Percentiles rank a stretch among this genome's conserved stretches.
phyloP scores from a whole-genome alignment of 92 coral and sea anemone species.

The Porites cylindrica region DNA sequence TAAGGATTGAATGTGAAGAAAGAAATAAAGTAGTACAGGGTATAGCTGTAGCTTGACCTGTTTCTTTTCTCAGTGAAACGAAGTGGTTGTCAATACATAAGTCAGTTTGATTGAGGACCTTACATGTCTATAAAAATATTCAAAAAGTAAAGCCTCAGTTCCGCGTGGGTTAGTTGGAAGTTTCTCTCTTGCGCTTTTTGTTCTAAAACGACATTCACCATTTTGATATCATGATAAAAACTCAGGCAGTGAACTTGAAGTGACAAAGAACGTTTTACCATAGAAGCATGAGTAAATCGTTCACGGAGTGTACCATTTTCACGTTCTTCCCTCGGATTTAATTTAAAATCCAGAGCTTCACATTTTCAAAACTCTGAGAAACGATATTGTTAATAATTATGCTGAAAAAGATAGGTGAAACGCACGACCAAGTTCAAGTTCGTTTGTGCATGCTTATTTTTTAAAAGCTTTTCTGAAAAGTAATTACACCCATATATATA shows the following conservation, averaged over 20 bases:
- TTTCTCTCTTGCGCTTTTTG: background rate
- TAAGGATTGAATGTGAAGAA: no score
- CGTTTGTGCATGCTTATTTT: background rate
- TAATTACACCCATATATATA: conserved; percentile 29
- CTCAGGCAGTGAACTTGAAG: background rate
- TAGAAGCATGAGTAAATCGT: background rate
- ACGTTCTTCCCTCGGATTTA: background rate
- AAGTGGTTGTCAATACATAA: background rate
- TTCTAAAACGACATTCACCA: background rate
- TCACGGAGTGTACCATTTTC: background rate
- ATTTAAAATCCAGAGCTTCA: background rate
- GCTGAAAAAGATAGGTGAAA: background rate
- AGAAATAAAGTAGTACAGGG: no score
- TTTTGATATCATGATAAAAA: no score
- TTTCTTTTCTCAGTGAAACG: no score
- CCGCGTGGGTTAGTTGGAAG: background rate
- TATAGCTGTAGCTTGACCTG: no score
- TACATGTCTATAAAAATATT: background rate
- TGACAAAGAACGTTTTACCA: no score
- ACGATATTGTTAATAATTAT: background rate
- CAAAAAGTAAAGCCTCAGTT: background rate
- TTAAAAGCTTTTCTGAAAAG: conserved; percentile 31
- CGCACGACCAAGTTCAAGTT: background rate
- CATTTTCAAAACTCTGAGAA: background rate
- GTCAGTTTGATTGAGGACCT: background rate